Conservation (phyloP, 2,888 invertebrate species). For the Lepidonotus clava region DNA sequence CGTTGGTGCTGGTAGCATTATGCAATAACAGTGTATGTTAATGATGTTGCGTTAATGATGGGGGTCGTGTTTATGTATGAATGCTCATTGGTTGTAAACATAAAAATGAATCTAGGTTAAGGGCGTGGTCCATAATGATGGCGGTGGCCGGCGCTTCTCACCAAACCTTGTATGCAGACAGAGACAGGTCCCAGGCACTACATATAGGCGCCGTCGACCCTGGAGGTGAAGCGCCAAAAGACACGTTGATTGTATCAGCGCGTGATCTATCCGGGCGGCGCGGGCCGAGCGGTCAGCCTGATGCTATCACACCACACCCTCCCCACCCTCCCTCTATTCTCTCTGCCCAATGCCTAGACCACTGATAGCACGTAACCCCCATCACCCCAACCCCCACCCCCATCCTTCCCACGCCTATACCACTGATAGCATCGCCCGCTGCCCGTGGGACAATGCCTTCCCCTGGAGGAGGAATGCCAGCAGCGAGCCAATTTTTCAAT, state of each 20-base stretch:
- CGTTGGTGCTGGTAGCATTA: too few relatives aligned
- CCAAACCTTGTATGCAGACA: too few relatives aligned
- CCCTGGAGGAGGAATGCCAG: background rate
- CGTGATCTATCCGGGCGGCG: slow-evolving; percentile 26
- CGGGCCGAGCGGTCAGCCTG: background rate
- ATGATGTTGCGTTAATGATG: too few relatives aligned
- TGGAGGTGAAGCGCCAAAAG: slow-evolving; percentile 20
- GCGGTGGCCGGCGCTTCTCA: too few relatives aligned
- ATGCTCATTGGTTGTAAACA: too few relatives aligned
- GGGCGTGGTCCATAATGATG: too few relatives aligned
- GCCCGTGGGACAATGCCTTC: background rate
- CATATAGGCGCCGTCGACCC: slow-evolving; percentile 11
- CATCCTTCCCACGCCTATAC: background rate
- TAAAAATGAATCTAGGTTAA: too few relatives aligned
- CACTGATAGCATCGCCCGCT: background rate
- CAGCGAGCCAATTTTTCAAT: background rate
- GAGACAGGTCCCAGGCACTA: too few relatives aligned
- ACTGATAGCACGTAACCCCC: background rate
- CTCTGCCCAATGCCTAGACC: background rate
- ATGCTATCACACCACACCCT: background rate
- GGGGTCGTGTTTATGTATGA: too few relatives aligned
- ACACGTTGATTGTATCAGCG: slow-evolving; percentile 42
- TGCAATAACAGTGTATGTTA: too few relatives aligned
- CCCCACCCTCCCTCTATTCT: background rate
- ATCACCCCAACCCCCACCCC: background rate